Base-by-base conservation (phyloP, 2,888 invertebrate genomes). In the Coremacera marginata region DNA sequence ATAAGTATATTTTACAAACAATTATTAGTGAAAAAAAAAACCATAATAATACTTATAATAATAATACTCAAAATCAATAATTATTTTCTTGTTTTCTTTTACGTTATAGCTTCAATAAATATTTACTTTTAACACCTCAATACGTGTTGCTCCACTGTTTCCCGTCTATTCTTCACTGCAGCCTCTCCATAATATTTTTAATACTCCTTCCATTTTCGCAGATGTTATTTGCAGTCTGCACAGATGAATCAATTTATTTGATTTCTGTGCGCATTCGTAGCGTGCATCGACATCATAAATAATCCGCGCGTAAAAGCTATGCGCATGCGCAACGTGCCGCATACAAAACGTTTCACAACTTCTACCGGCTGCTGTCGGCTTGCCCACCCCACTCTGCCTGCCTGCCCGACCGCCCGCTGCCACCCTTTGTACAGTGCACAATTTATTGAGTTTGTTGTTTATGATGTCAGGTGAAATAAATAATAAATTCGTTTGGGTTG, bases 401-500 rank as follows among this genome's bases (percentile, higher is more conserved):
- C 72, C 80, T 78, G 77, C 72, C 78, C 72, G 67, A 71, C 57
- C 70, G 52, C 37, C 19, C 77, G 75, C 34, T 19, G 77, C 70
- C 76, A 67, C 60, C 37, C 55, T 44, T 44, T n/a, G 34, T 8
- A 34, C 3, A 62, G 25, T 34, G 74, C 74, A 62, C 86, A 86
- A 87, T 87, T 87, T 87, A 87, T 87, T 84, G 87, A 85, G 84
- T 88, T 86, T 87, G 86, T 84, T 88, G 87, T 84, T 82, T 83
- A 84, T 83, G 84, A 86, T 88, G 88, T 88, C 88, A 88, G 89
- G 87, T 88, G 89, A 88, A 88, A 88, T 88, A 88, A 88, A 88
- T 88, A 88, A 88, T 88, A 88, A 88, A 88, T 87, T 88, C 86
- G 89, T 88, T 87, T 87, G 86, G 84, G 84, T 80, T 57, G 70